Conservation (phyloP, 2,888 invertebrate species). For the Conistra vaccinii region DNA sequence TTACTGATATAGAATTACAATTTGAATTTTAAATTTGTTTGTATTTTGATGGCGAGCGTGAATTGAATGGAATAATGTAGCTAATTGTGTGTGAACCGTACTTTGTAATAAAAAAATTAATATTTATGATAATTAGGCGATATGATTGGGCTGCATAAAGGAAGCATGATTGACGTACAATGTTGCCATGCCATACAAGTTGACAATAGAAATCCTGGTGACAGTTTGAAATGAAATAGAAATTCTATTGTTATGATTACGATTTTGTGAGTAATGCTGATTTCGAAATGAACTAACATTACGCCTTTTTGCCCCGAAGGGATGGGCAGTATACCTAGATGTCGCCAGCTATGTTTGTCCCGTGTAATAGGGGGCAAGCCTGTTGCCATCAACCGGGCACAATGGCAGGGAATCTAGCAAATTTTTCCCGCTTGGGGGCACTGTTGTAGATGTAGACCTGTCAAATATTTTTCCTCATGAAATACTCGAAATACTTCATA, state of each 20-base stretch:
- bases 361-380: too few relatives aligned
- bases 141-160: constrained; percentile 70
- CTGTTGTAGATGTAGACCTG: too few relatives aligned
- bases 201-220: constrained; percentile 54
- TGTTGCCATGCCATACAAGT: constrained; percentile 24
- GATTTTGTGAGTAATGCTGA: constrained; percentile 1
- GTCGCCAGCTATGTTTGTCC: too few relatives aligned
- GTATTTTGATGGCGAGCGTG: constrained; percentile 77
- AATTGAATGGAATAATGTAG: constrained; percentile 84
- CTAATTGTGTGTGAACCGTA: constrained; percentile 89
- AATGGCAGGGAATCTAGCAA: too few relatives aligned
- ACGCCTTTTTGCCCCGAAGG: too few relatives aligned
- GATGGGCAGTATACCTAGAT: too few relatives aligned
- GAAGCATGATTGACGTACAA: constrained; percentile 73
- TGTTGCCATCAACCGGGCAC: too few relatives aligned
- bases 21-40: constrained; percentile 87
- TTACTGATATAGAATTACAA: constrained; percentile 86
- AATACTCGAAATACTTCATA: too few relatives aligned
- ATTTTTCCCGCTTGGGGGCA: too few relatives aligned
- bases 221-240: constrained; percentile 23
- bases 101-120: constrained; percentile 80
- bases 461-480: too few relatives aligned
- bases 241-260: constrained; percentile 37
- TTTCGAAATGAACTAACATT: constrained; percentile 1
- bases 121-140: constrained; percentile 83